A percentile compares a stretch with the other conserved stretches of the same genome.
phyloP scores from a whole-genome alignment of 2,797 vertebrate genomes.

The Molothrus aeneus region DNA sequence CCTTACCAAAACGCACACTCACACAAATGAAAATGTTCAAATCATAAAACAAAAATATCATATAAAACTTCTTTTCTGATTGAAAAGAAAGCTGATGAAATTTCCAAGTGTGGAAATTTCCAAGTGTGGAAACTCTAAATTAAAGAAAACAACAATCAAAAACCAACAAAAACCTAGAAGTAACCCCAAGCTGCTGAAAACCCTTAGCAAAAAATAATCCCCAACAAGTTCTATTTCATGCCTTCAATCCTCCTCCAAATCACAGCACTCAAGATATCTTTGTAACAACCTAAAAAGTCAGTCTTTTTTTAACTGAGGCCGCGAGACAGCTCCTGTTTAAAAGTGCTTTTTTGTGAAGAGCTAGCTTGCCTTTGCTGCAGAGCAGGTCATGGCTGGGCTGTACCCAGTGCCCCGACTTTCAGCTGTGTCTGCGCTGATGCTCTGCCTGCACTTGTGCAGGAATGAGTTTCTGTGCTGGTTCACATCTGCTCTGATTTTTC shows the following conservation, averaged over 20 bases:
- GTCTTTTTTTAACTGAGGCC: neutral
- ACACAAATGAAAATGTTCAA: neutral
- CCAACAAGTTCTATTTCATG: neutral
- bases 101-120: neutral
- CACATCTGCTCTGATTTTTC: neutral
- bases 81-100: neutral
- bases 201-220: neutral
- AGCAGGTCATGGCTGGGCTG: neutral
- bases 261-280: neutral
- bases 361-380: neutral
- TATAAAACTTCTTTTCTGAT: neutral
- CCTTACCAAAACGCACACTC: neutral
- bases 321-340: neutral
- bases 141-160: neutral
- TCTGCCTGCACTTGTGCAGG: fast-evolving
- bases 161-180: neutral
- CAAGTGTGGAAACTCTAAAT: neutral
- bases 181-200: neutral
- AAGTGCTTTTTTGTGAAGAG: neutral
- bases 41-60: neutral
- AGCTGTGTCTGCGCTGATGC: neutral
- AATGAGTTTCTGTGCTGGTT: neutral
- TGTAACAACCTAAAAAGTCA: neutral
- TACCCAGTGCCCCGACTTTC: neutral
- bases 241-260: neutral